Percentiles rank a stretch among this genome's conserved stretches.
Conservation (phyloP, 92 coral and sea anemone species). For the Pocillopora grandis region DNA sequence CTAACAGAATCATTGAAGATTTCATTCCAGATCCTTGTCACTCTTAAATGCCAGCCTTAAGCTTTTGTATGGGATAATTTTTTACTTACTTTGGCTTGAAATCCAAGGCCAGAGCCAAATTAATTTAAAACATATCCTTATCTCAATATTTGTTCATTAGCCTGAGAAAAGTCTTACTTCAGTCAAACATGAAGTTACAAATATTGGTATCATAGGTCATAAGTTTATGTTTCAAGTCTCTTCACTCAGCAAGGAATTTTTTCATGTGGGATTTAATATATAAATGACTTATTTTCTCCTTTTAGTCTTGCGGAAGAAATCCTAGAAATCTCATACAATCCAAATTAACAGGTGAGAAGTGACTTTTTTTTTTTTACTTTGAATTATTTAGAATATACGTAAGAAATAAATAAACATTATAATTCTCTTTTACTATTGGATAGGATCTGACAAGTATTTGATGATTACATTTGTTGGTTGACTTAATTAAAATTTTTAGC, state of each 20-base stretch:
- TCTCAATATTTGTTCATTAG: too few species aligned
- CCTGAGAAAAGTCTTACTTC: too few species aligned
- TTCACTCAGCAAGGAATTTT: neutral
- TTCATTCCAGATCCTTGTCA: too few species aligned
- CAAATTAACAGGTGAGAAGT: constrained; percentile 13
- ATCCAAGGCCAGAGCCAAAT: too few species aligned
- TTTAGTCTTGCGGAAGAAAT: constrained; percentile 22
- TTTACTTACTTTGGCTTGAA: too few species aligned
- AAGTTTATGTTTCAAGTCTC: neutral
- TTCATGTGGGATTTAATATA: neutral
- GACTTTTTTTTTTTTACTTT: neutral
- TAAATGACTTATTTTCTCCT: neutral
- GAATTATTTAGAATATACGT: neutral
- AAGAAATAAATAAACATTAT: neutral
- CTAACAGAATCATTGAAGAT: too few species aligned
- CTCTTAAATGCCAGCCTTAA: too few species aligned
- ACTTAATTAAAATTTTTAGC: neutral
- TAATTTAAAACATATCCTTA: too few species aligned
- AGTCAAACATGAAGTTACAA: too few species aligned
- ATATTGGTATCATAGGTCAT: too few species aligned
- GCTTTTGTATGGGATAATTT: too few species aligned
- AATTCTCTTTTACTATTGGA: neutral
- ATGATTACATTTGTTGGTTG: neutral
- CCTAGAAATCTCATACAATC: constrained; percentile 31
- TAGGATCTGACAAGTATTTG: neutral